Evolutionary conservation across 2,888 invertebrate species (phyloP).

Genomic region (Tiliacea aurago): DNA sequence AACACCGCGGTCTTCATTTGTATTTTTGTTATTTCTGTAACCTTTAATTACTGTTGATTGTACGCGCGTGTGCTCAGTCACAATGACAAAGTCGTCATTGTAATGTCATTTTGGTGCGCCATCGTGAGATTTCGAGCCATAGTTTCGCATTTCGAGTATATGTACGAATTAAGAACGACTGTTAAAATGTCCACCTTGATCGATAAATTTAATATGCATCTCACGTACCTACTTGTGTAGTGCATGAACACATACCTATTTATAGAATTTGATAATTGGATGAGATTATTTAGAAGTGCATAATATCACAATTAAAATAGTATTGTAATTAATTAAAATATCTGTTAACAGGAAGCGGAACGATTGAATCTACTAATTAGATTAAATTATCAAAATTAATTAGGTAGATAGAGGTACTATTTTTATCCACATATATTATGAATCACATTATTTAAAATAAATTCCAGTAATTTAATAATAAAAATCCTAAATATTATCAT

Average conservation of each 20-base stretch:
- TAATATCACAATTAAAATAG: not conserved
- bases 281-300: not conserved
- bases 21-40: constrained; percentile 25
- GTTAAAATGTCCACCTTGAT: not conserved
- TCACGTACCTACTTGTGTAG: not conserved
- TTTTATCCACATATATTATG: not conserved
- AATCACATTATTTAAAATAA: not conserved
- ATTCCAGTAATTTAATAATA: not conserved
- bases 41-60: constrained; percentile 4
- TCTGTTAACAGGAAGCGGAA: not conserved
- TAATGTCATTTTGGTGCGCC: constrained; percentile 25
- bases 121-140: constrained; percentile 47
- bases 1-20: not conserved
- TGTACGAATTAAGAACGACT: constrained; percentile 2
- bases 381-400: not conserved
- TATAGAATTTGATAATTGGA: constrained; percentile 17
- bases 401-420: not conserved
- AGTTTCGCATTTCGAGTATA: constrained; percentile 26
- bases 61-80: not conserved
- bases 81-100: constrained; percentile 49
- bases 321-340: constrained; percentile 23
- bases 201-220: not conserved
- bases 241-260: too few species aligned
- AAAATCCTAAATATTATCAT: too few species aligned
- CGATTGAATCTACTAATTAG: constrained; percentile 2